Percentiles rank a stretch among this genome's conserved stretches.
Evolutionary conservation across 2,888 invertebrate genomes (phyloP).

Genomic region (Epinotia brunnichana): DNA sequence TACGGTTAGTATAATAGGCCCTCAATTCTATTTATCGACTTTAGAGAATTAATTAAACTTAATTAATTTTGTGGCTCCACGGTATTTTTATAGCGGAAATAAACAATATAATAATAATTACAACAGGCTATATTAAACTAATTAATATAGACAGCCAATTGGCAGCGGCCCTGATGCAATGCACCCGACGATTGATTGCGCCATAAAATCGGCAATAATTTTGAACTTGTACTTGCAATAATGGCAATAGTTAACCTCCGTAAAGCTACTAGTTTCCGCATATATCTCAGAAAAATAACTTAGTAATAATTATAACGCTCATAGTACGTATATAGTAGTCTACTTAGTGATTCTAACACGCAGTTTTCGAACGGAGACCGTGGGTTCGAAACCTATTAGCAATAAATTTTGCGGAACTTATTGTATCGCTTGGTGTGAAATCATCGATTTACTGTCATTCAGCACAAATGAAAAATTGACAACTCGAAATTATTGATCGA

Average conservation of each 20-base stretch:
- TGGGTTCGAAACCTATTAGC: too few relatives aligned
- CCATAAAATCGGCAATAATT: constrained; percentile 22
- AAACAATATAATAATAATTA: background rate
- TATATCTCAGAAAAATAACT: background rate
- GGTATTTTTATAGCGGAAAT: constrained; percentile 8
- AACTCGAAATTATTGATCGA: too few relatives aligned
- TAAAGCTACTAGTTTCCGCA: background rate
- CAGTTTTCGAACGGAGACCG: too few relatives aligned
- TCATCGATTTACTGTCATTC: too few relatives aligned
- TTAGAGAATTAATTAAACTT: background rate
- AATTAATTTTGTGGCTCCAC: background rate
- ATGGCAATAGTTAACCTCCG: constrained; percentile 4
- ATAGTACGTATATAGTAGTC: too few relatives aligned
- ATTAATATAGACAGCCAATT: constrained; percentile 9
- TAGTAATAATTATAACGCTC: too few relatives aligned
- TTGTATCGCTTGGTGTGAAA: too few relatives aligned
- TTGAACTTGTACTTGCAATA: constrained; percentile 4
- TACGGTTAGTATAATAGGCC: too few relatives aligned
- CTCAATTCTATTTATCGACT: too few relatives aligned
- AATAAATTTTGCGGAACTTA: too few relatives aligned
- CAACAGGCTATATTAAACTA: constrained; percentile 1
- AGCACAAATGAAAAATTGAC: too few relatives aligned
- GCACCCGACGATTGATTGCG: constrained; percentile 3
- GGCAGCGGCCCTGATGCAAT: background rate
- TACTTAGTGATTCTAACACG: too few relatives aligned